Evolutionary conservation across 64 coral and sea anemone species (phyloP).

Genomic region (Porites lutea): DNA sequence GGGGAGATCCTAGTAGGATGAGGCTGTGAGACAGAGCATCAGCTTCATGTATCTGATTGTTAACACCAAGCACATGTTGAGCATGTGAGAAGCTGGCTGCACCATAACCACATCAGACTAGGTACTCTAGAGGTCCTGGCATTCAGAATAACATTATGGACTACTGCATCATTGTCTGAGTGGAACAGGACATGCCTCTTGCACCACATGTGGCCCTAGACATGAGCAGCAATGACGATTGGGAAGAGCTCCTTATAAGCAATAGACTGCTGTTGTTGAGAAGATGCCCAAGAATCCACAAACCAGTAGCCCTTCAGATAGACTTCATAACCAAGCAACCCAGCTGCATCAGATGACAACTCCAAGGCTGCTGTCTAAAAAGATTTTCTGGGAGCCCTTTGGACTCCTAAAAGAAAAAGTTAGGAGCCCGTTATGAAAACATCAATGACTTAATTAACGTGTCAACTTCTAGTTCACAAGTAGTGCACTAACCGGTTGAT

Average conservation of each 20-base stretch:
- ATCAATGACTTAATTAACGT: too few relatives aligned
- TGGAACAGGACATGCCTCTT: background rate
- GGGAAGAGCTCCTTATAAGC: constrained; percentile 71
- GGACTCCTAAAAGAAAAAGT: too few relatives aligned
- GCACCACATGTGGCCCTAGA: constrained; percentile 44
- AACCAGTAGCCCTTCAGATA: constrained; percentile 28
- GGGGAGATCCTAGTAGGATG: background rate
- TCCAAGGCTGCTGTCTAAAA: too few relatives aligned
- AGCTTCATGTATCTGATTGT: constrained; percentile 42
- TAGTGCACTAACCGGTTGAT: too few relatives aligned
- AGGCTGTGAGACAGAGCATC: constrained; percentile 42
- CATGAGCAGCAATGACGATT: constrained; percentile 33
- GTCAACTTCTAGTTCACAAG: too few relatives aligned
- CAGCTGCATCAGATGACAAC: constrained; percentile 47
- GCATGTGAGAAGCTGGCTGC: constrained; percentile 16
- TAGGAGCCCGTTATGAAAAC: too few relatives aligned
- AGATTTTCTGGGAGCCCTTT: too few relatives aligned
- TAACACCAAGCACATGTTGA: background rate
- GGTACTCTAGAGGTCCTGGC: constrained; percentile 24
- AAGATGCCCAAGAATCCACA: constrained; percentile 7
- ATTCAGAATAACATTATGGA: background rate
- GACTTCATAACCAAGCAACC: constrained; percentile 39
- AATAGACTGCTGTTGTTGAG: constrained; percentile 22
- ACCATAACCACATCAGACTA: constrained; percentile 12
- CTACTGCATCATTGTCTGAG: constrained; percentile 33